A percentile compares a stretch with the other conserved stretches of the same genome.
These are phyloP conservation scores for Chalcosyrphus nemorum DNA, from an alignment of 2,888 invertebrate genomes.

Conservation along the genomic window DNA sequence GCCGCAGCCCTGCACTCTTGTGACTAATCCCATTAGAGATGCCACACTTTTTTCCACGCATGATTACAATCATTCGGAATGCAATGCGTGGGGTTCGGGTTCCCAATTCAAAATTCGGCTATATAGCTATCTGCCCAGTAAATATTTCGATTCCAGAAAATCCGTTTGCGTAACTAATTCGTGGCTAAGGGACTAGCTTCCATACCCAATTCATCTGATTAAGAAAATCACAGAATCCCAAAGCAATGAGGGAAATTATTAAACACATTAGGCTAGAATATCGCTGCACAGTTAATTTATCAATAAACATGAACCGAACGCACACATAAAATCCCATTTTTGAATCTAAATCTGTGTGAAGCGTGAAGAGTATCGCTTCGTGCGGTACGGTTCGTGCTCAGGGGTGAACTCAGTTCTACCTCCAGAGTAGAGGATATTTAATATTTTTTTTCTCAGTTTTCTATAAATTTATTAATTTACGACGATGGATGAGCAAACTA, in stretches of 20 bases:
- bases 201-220: slow-evolving; percentile 56
- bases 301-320: slow-evolving; percentile 48
- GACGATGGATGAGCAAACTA: background rate
- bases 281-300: slow-evolving; percentile 60
- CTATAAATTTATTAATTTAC: slow-evolving; percentile 18
- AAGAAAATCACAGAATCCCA: slow-evolving; percentile 41
- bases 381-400: slow-evolving; percentile 16
- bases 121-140: background rate
- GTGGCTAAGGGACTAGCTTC: slow-evolving; percentile 29
- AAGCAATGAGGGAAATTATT: slow-evolving; percentile 47
- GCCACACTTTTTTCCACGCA: slow-evolving; percentile 65
- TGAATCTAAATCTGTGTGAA: slow-evolving; percentile 54
- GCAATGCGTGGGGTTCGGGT: slow-evolving; percentile 65
- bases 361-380: slow-evolving; percentile 52
- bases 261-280: slow-evolving; percentile 40
- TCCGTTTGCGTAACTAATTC: slow-evolving; percentile 68
- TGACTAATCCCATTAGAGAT: slow-evolving; percentile 65
- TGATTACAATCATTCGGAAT: slow-evolving; percentile 56
- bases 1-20: slow-evolving; percentile 6
- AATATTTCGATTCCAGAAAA: slow-evolving; percentile 22
- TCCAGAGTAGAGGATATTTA: slow-evolving; percentile 15
- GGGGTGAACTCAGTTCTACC: slow-evolving; percentile 32
- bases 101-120: slow-evolving; percentile 18
- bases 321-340: slow-evolving; percentile 1
- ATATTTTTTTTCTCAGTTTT: background rate